Conservation (phyloP, 2,113 vertebrate genomes). For the Copsychus sechellarum region DNA sequence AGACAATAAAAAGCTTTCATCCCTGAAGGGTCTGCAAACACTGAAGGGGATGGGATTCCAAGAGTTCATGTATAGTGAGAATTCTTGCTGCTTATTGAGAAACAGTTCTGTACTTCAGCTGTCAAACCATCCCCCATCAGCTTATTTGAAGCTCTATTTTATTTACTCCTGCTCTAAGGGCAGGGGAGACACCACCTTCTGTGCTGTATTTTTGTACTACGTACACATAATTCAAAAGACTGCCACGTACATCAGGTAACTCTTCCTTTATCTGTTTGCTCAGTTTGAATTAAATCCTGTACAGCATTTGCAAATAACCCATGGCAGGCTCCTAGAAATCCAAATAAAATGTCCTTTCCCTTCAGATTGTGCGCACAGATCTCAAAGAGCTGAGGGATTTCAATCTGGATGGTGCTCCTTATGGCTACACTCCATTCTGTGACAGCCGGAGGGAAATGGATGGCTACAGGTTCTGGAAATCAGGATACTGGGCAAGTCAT, state of each 20-base stretch:
- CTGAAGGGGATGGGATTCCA: neutral
- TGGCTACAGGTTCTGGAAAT: slow-evolving; percentile 97
- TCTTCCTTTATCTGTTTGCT: neutral
- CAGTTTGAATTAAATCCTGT: neutral
- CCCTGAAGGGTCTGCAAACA: neutral
- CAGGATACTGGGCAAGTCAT: slow-evolving; percentile 97
- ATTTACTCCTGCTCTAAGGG: neutral
- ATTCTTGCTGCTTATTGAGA: neutral
- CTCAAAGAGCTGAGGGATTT: slow-evolving; percentile 94
- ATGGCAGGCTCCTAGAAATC: neutral
- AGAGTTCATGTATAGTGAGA: neutral
- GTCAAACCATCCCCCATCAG: neutral
- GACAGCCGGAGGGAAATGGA: slow-evolving; percentile 97
- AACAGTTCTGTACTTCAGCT: neutral
- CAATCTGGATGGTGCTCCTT: slow-evolving; percentile 92
- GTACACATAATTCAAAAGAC: neutral
- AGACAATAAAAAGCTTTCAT: neutral
- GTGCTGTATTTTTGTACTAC: neutral
- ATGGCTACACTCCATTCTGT: slow-evolving; percentile 97
- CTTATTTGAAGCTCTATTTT: neutral
- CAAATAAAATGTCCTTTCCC: neutral
- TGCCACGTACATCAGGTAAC: neutral
- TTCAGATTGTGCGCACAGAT: slow-evolving; percentile 94
- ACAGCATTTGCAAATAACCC: neutral
- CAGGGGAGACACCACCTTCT: neutral